Percentiles rank a stretch among this genome's conserved stretches.
phyloP scores from a whole-genome alignment of 2,888 invertebrate genomes.

The Eupithecia centaureata region DNA sequence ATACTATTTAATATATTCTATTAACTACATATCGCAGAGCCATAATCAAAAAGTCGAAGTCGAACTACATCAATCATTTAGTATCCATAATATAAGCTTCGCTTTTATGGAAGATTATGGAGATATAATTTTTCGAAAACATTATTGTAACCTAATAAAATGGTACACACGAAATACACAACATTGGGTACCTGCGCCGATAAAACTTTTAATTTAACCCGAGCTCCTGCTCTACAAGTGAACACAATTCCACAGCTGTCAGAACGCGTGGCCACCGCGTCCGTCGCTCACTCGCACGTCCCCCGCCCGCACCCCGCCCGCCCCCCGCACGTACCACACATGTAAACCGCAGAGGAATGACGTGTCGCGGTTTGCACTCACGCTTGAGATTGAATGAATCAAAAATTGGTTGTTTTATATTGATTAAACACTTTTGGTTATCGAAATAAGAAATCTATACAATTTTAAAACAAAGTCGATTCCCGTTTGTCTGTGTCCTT shows the following conservation, averaged over 20 bases:
- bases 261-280: slow-evolving; percentile 40
- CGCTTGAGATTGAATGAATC: slow-evolving; percentile 38
- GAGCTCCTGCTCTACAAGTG: slow-evolving; percentile 23
- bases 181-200: too few relatives aligned
- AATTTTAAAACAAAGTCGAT: too few relatives aligned
- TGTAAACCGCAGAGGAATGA: slow-evolving; percentile 37
- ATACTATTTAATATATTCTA: too few relatives aligned
- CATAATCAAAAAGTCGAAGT: too few relatives aligned
- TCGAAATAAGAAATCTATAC: not conserved
- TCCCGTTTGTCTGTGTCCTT: too few relatives aligned
- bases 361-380: slow-evolving; percentile 39
- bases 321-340: slow-evolving; percentile 34
- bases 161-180: too few relatives aligned
- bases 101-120: too few relatives aligned
- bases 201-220: not conserved
- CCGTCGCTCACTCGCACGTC: slow-evolving; percentile 32
- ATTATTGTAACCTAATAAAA: too few relatives aligned
- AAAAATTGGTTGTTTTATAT: slow-evolving; percentile 27
- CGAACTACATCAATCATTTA: too few relatives aligned
- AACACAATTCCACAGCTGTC: slow-evolving; percentile 45
- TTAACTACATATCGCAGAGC: too few relatives aligned
- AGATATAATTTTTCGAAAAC: too few relatives aligned
- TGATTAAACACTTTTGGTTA: not conserved
- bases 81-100: too few relatives aligned
- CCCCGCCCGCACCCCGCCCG: slow-evolving; percentile 19